phyloP scores from a whole-genome alignment of 2,888 invertebrate species.

The Diploptera punctata region DNA sequence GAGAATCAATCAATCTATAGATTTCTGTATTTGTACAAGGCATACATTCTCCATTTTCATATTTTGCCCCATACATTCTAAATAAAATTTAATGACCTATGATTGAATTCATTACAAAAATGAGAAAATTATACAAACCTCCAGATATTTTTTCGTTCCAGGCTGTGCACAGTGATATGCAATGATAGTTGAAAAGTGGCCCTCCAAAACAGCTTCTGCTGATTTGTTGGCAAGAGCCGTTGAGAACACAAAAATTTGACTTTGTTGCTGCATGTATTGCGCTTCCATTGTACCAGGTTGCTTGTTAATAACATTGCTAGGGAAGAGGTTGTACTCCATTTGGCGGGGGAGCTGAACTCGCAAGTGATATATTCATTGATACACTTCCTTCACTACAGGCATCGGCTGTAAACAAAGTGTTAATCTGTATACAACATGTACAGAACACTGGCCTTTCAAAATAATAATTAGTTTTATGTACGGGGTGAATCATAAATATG shows the following conservation, averaged over 20 bases:
- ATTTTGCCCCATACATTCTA: too few species aligned
- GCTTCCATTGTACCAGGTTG: slow-evolving; percentile 82
- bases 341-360: slow-evolving; percentile 43
- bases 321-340: slow-evolving; percentile 71
- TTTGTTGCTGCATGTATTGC: slow-evolving; percentile 93
- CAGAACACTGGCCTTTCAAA: too few species aligned
- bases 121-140: slow-evolving; percentile 66
- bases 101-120: too few species aligned
- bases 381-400: slow-evolving; percentile 32
- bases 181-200: slow-evolving; percentile 90
- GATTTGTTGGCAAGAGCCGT: slow-evolving; percentile 94
- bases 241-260: slow-evolving; percentile 97
- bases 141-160: slow-evolving; percentile 92
- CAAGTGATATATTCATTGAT: slow-evolving; percentile 27
- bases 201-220: slow-evolving; percentile 89
- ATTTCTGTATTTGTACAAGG: too few species aligned
- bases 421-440: too few species aligned
- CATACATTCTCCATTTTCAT: too few species aligned
- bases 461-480: too few species aligned
- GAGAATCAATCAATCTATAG: too few species aligned
- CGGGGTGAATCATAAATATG: too few species aligned
- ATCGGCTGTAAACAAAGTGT: slow-evolving; percentile 31
- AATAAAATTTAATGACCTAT: too few species aligned
- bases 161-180: slow-evolving; percentile 96
- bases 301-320: slow-evolving; percentile 79